Percentiles rank a stretch among this genome's conserved stretches.
Evolutionary conservation across 1,140 invertebrate species (phyloP).

Genomic region (Drosophila parabipectinata): DNA sequence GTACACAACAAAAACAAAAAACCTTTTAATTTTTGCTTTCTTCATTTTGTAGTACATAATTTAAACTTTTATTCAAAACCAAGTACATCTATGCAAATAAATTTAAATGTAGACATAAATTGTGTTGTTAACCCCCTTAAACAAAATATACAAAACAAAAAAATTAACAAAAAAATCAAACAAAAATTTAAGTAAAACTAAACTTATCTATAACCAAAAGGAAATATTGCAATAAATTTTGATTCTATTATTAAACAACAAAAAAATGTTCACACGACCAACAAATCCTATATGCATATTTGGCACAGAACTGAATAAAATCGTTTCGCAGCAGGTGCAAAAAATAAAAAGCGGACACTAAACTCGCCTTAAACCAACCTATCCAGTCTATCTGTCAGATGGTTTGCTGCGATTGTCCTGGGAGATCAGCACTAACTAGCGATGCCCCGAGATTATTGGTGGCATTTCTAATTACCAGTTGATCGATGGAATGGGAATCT

Average conservation of each 20-base stretch:
- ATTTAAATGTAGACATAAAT: constrained; percentile 64
- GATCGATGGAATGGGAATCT: constrained; percentile 23
- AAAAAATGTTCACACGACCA: constrained; percentile 32
- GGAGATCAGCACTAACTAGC: constrained; percentile 13
- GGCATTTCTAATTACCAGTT: constrained; percentile 13
- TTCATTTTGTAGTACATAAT: constrained; percentile 60
- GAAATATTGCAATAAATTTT: constrained; percentile 62
- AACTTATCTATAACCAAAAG: constrained; percentile 41
- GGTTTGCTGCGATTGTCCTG: background rate
- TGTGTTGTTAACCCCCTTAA: constrained; percentile 69
- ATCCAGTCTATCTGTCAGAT: background rate
- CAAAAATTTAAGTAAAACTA: constrained; percentile 47
- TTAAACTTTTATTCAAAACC: constrained; percentile 65
- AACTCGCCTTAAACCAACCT: constrained; percentile 31
- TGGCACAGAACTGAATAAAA: constrained; percentile 43
- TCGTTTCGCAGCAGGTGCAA: constrained; percentile 27
- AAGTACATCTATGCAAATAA: constrained; percentile 61
- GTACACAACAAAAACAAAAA: constrained; percentile 42
- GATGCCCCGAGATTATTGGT: background rate
- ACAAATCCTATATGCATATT: constrained; percentile 24
- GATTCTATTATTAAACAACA: constrained; percentile 36
- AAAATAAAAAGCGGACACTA: constrained; percentile 27
- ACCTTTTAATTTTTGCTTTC: constrained; percentile 67
- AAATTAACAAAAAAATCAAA: constrained; percentile 37
- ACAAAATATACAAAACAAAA: constrained; percentile 41